phyloP scores from a whole-genome alignment of 2,888 invertebrate species.

The Blastobasis adustella region DNA sequence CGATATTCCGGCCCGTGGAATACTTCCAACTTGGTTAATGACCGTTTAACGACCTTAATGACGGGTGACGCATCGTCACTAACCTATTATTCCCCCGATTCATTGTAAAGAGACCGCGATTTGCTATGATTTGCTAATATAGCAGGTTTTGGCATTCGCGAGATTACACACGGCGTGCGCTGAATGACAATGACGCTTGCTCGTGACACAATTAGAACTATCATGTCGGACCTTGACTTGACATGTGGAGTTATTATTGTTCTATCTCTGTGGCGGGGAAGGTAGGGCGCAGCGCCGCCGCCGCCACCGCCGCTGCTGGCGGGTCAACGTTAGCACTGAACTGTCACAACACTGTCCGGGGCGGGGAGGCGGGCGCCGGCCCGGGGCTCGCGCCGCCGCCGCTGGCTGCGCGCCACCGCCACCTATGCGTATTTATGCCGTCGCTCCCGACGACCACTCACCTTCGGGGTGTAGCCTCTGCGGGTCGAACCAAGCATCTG shows the following conservation, averaged over 20 bases:
- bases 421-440: constrained; percentile 38
- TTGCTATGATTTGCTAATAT: too few species aligned
- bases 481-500: constrained; percentile 96
- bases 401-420: constrained; percentile 16
- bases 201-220: constrained; percentile 29
- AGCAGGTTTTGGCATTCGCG: not conserved
- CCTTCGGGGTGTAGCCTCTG: constrained; percentile 93
- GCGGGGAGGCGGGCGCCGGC: constrained; percentile 27
- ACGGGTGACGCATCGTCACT: too few species aligned
- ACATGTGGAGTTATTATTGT: constrained; percentile 43
- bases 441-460: constrained; percentile 71
- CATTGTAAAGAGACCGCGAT: too few species aligned
- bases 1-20: constrained; percentile 3
- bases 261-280: constrained; percentile 22
- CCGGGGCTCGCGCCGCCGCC: constrained; percentile 24
- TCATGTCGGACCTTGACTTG: constrained; percentile 37
- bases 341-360: constrained; percentile 25
- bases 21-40: constrained; percentile 7
- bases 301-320: constrained; percentile 7
- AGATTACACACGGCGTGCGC: constrained; percentile 10
- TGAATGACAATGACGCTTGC: constrained; percentile 22
- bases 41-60: constrained; percentile 5
- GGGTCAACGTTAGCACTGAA: constrained; percentile 28
- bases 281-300: constrained; percentile 5
- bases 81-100: too few species aligned